Evolutionary conservation across 2,113 vertebrate species (phyloP).

Genomic region (Salvelinus sp.): DNA sequence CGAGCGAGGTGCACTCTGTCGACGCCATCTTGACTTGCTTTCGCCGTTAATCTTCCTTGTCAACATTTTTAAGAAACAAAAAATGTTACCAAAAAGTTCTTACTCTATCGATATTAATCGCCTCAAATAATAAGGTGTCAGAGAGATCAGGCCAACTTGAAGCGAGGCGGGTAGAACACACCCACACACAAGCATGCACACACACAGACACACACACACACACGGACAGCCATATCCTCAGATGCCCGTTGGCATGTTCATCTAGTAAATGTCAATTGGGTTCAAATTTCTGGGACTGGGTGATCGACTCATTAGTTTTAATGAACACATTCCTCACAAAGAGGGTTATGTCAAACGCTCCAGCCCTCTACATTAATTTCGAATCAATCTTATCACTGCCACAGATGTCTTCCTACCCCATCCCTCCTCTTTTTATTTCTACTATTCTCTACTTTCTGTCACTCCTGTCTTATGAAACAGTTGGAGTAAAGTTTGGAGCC

Average conservation of each 20-base stretch:
- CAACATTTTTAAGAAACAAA: not conserved
- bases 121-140: not conserved
- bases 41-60: constrained; percentile 24
- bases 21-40: not conserved
- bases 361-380: constrained; percentile 5
- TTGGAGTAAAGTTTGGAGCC: too few species aligned
- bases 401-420: not conserved
- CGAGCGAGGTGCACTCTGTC: too few species aligned
- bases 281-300: constrained; percentile 6
- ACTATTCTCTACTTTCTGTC: not conserved
- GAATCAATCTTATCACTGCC: constrained; percentile 20
- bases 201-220: too few species aligned
- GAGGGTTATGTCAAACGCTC: constrained; percentile 1
- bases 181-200: too few species aligned
- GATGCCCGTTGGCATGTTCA: not conserved
- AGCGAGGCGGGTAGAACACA: not conserved
- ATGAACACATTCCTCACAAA: constrained; percentile 5
- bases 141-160: not conserved
- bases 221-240: not conserved
- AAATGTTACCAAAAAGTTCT: constrained; percentile 24
- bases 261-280: constrained; percentile 8
- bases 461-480: not conserved
- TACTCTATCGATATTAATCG: constrained; percentile 50
- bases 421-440: not conserved
- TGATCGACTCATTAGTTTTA: constrained; percentile 9